These are phyloP conservation scores for Aspidiotus rigidus DNA, from an alignment of 2,888 invertebrate genomes.

Conservation along the genomic window DNA sequence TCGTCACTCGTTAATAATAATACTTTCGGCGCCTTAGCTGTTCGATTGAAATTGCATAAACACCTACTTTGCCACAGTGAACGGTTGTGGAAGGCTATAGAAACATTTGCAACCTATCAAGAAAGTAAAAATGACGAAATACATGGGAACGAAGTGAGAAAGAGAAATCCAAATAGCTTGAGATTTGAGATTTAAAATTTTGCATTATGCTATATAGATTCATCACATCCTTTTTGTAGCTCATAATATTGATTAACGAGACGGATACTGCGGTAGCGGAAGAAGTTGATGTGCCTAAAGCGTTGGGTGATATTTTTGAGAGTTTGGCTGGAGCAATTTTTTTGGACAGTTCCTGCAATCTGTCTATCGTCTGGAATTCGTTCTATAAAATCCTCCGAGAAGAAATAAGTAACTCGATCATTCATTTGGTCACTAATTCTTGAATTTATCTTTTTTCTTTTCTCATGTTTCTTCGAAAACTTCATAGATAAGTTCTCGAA, in stretches of 20 bases:
- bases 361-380: slow-evolving; percentile 69
- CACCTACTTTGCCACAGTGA: slow-evolving; percentile 49
- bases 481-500: slow-evolving; percentile 58
- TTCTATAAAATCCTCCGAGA: slow-evolving; percentile 68
- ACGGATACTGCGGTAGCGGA: slow-evolving; percentile 56
- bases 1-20: slow-evolving; percentile 94
- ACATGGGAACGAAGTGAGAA: slow-evolving; percentile 52
- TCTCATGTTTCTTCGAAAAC: neutral
- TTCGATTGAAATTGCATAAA: slow-evolving; percentile 72
- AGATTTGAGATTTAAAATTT: neutral
- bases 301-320: slow-evolving; percentile 88
- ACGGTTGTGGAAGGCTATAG: slow-evolving; percentile 48
- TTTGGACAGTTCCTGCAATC: slow-evolving; percentile 66
- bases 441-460: neutral
- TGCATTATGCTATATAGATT: neutral
- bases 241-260: slow-evolving; percentile 54
- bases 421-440: neutral
- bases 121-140: slow-evolving; percentile 52
- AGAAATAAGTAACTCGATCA: slow-evolving; percentile 56
- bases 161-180: neutral
- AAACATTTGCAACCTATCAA: slow-evolving; percentile 56
- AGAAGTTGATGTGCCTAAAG: slow-evolving; percentile 82
- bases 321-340: slow-evolving; percentile 84
- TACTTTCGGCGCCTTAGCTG: slow-evolving; percentile 82
- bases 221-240: slow-evolving; percentile 41